A percentile compares a stretch with the other conserved stretches of the same genome.
Evolutionary conservation across 2,113 vertebrate genomes (phyloP).

Genomic region (Hydropotes inermis): DNA sequence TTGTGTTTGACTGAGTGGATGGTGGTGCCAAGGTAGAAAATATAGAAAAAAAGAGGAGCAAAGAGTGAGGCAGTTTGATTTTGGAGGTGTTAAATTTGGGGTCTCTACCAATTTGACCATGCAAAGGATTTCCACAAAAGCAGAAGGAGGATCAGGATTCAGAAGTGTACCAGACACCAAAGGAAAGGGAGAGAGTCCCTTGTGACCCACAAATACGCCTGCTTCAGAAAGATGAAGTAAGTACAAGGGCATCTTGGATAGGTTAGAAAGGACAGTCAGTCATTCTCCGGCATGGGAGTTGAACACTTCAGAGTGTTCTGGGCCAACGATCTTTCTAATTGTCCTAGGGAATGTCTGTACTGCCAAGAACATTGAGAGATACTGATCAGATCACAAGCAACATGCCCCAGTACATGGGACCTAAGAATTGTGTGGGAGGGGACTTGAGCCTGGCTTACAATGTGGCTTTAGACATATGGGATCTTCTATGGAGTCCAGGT

Average conservation of each 20-base stretch:
- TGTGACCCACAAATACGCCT: neutral
- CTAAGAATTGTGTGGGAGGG: neutral
- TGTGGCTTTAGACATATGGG: neutral
- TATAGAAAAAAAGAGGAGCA: neutral
- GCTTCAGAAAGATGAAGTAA: neutral
- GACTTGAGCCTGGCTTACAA: neutral
- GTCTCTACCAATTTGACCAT: neutral
- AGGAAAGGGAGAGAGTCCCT: neutral
- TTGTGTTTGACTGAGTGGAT: neutral
- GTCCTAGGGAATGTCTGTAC: neutral
- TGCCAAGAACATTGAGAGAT: neutral
- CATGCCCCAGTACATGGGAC: neutral
- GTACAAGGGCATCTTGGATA: neutral
- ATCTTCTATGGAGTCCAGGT: neutral
- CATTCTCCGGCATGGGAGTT: neutral
- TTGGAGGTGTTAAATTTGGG: neutral
- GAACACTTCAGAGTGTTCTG: neutral
- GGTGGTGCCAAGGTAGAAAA: neutral
- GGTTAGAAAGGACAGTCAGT: neutral
- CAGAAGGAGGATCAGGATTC: neutral
- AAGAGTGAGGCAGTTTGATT: neutral
- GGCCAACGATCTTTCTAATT: neutral
- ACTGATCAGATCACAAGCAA: neutral
- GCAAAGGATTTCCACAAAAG: neutral
- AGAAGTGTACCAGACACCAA: neutral